Conservation (phyloP, 2,888 invertebrate species). For the Ischnura elegans region DNA sequence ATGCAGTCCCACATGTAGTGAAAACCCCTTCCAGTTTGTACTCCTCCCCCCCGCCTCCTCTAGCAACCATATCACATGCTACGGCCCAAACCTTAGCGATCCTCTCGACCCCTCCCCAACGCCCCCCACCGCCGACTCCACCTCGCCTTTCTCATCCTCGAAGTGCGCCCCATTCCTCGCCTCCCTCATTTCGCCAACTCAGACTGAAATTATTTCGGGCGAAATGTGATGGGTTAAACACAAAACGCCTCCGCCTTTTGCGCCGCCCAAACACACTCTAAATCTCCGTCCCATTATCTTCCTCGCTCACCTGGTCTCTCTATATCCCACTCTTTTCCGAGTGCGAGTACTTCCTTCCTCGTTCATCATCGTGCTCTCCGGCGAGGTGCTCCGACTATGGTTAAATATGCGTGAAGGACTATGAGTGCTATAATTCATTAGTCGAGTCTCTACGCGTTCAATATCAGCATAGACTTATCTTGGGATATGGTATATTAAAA, state of each 20-base stretch:
- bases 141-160: background rate
- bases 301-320: background rate
- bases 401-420: background rate
- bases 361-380: background rate
- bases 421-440: background rate
- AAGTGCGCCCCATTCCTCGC: background rate
- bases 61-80: background rate
- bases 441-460: background rate
- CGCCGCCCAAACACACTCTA: background rate
- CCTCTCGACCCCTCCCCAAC: background rate
- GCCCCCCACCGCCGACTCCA: background rate
- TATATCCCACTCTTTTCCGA: too few species aligned
- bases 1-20: background rate
- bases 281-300: background rate
- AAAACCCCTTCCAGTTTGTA: background rate
- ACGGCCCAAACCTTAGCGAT: too few species aligned
- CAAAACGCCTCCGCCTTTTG: background rate
- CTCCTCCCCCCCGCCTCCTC: background rate
- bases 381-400: background rate
- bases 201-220: conserved; percentile 18
- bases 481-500: background rate
- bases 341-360: background rate
- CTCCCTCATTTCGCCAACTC: conserved; percentile 6
- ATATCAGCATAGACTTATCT: background rate
- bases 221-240: conserved; percentile 35